Conservation (phyloP, 2,113 vertebrate species). For the Phylloscopus whistleri region DNA sequence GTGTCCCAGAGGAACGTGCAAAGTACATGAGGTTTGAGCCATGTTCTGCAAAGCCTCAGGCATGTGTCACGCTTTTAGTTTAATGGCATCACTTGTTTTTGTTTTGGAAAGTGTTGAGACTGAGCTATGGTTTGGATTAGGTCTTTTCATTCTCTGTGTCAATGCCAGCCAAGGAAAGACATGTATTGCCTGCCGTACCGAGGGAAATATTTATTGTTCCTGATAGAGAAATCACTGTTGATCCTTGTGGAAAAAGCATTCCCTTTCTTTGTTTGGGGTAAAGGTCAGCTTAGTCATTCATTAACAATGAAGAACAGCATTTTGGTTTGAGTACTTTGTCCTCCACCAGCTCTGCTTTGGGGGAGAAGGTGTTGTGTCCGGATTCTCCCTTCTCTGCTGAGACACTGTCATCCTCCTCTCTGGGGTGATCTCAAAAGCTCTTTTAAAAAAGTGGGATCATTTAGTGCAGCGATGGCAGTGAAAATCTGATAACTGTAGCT, state of each 20-base stretch:
- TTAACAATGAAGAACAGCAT: background rate
- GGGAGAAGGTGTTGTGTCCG: background rate
- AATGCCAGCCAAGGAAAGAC: background rate
- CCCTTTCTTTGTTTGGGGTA: background rate
- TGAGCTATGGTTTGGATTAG: background rate
- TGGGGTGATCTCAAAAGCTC: background rate
- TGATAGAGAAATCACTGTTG: background rate
- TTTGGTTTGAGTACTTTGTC: background rate
- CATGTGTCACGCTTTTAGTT: background rate
- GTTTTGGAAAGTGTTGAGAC: background rate
- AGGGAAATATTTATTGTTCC: background rate
- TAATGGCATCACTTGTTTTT: background rate
- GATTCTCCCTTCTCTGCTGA: background rate
- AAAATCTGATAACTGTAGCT: background rate
- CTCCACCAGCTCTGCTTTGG: background rate
- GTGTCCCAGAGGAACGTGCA: background rate
- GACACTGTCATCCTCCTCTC: background rate
- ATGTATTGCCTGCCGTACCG: background rate
- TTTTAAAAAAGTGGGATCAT: background rate
- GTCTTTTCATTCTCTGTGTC: background rate
- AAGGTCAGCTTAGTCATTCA: slow-evolving; percentile 44
- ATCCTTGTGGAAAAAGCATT: background rate
- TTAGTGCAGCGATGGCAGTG: background rate
- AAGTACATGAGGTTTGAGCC: background rate
- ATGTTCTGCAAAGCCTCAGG: slow-evolving; percentile 10